Conservation (phyloP, 2,888 invertebrate species). For the Alentia gelatinosa region DNA sequence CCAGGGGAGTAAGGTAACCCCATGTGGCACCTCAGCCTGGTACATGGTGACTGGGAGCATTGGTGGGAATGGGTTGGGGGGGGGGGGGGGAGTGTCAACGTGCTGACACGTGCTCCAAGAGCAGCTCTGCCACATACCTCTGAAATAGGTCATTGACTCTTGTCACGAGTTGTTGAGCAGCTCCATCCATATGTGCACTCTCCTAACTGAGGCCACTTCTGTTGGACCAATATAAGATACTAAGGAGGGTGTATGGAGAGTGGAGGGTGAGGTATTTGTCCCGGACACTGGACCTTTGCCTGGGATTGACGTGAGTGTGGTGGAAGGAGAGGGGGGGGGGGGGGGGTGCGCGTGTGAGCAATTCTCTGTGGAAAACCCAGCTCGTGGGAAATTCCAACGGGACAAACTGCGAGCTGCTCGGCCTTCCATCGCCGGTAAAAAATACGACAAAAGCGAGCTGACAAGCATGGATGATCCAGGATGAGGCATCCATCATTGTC, state of each 20-base stretch:
- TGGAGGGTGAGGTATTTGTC: too few relatives aligned
- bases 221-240: too few relatives aligned
- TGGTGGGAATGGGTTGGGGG: background rate
- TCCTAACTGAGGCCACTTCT: too few relatives aligned
- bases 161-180: too few relatives aligned
- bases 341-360: background rate
- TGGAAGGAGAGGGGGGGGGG: background rate
- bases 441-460: background rate
- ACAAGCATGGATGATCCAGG: slow-evolving; percentile 10
- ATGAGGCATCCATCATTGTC: background rate
- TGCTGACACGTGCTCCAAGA: too few relatives aligned
- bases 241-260: too few relatives aligned
- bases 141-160: too few relatives aligned
- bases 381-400: slow-evolving; percentile 3
- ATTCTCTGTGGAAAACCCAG: background rate
- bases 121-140: too few relatives aligned
- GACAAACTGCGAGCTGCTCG: background rate
- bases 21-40: too few relatives aligned
- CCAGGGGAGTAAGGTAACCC: background rate
- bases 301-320: too few relatives aligned
- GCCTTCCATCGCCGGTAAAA: background rate
- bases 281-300: too few relatives aligned
- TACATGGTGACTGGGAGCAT: background rate
- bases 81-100: background rate
- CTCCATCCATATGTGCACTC: too few relatives aligned